phyloP scores from a whole-genome alignment of 2,888 invertebrate species.

The Blastobasis lacticolella region DNA sequence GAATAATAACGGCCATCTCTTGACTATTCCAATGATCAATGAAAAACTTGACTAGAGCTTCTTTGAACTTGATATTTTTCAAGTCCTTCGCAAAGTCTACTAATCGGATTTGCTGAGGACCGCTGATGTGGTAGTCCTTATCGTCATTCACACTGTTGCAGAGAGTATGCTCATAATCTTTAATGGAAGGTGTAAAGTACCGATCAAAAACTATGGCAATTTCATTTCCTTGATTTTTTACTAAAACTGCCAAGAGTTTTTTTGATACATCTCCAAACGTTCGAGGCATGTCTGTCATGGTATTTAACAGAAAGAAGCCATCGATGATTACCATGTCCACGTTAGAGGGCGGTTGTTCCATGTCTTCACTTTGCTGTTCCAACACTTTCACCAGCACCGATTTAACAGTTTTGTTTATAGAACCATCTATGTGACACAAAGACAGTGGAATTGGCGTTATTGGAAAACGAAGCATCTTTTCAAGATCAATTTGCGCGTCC shows the following conservation, averaged over 20 bases:
- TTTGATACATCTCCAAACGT: constrained; percentile 7
- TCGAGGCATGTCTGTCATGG: constrained; percentile 10
- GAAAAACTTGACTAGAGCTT: too few species aligned
- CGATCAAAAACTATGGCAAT: constrained; percentile 16
- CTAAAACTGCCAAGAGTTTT: constrained; percentile 2
- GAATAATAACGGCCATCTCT: too few species aligned
- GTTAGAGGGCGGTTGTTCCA: constrained; percentile 1
- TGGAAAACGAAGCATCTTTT: constrained; percentile 2
- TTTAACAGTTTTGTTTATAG: constrained; percentile 7
- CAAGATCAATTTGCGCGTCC: not conserved
- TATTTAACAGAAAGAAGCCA: constrained; percentile 13
- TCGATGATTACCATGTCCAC: constrained; percentile 11
- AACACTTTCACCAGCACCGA: constrained; percentile 1
- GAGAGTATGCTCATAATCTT: constrained; percentile 19
- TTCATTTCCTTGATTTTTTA: constrained; percentile 4
- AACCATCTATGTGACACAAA: constrained; percentile 8
- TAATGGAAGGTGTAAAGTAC: constrained; percentile 18
- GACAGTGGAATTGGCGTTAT: constrained; percentile 7
- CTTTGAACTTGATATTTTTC: too few species aligned
- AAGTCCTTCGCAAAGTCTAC: too few species aligned
- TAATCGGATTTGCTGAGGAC: too few species aligned
- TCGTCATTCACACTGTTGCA: too few species aligned
- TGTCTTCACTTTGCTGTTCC: constrained; percentile 4
- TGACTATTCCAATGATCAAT: too few species aligned
- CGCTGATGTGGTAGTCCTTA: too few species aligned